phyloP scores from a whole-genome alignment of 2,797 vertebrate species.

The Caiman crocodilus region DNA sequence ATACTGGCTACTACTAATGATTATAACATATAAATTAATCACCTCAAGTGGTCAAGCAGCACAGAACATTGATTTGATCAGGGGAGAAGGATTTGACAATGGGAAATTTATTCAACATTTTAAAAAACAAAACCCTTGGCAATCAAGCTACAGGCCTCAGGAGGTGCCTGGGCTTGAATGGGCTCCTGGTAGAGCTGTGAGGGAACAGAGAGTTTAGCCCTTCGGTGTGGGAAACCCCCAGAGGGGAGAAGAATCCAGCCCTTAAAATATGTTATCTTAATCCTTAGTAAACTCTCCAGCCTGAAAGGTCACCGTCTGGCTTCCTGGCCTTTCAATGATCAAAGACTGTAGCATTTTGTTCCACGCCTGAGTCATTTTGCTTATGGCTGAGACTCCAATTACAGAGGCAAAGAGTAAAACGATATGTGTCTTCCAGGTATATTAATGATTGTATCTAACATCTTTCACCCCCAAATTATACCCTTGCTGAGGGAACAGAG shows the following conservation, averaged over 20 bases:
- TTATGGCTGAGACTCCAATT: constrained; percentile 46
- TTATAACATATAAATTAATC: background rate
- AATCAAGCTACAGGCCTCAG: background rate
- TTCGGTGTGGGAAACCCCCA: constrained; percentile 32
- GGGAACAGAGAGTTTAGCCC: too few species aligned
- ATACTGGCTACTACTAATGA: background rate
- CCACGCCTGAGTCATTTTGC: constrained; percentile 28
- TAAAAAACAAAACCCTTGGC: background rate
- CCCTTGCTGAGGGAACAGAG: constrained; percentile 39
- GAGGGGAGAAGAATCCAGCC: background rate
- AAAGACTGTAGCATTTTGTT: constrained; percentile 2
- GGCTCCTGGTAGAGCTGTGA: too few species aligned
- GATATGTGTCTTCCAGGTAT: constrained; percentile 52
- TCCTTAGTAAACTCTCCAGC: constrained; percentile 41
- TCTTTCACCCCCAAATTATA: constrained; percentile 67
- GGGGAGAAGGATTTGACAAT: background rate
- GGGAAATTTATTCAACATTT: background rate
- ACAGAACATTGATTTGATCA: background rate
- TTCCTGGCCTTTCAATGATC: constrained; percentile 40
- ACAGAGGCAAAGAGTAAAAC: constrained; percentile 29
- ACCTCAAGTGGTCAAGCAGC: background rate
- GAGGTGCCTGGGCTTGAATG: background rate
- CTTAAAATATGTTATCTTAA: constrained; percentile 69
- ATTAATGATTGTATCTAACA: constrained; percentile 61
- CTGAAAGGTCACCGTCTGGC: constrained; percentile 48